Evolutionary conservation across 2,888 invertebrate species (phyloP).

Genomic region (Callosobruchus maculatus): DNA sequence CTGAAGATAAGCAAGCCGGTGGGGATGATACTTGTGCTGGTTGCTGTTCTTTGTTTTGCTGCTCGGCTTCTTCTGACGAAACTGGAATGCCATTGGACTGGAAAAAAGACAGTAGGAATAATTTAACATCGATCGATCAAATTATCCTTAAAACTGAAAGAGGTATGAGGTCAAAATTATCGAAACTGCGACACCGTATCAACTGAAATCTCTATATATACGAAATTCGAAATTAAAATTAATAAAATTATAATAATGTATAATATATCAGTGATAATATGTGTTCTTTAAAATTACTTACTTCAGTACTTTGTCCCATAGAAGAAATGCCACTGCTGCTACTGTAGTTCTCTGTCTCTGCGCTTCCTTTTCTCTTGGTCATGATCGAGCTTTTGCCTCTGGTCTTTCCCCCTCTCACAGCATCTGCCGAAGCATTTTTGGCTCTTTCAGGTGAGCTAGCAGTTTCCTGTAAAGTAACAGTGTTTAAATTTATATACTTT

Average conservation of each 20-base stretch:
- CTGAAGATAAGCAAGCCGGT: background rate
- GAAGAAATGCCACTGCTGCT: conserved; percentile 37
- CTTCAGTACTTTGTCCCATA: conserved; percentile 22
- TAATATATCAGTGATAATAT: too few species aligned
- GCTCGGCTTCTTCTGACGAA: background rate
- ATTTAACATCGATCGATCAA: too few species aligned
- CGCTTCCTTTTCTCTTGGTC: conserved; percentile 37
- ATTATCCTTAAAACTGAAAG: too few species aligned
- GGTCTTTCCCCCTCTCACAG: conserved; percentile 30
- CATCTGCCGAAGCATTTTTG: conserved; percentile 24
- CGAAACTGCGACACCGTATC: too few species aligned
- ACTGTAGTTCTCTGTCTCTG: conserved; percentile 39
- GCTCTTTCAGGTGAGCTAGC: conserved; percentile 20
- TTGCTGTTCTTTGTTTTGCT: background rate
- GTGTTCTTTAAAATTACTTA: too few species aligned
- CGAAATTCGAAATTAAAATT: too few species aligned
- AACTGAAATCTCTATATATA: too few species aligned
- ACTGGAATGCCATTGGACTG: conserved; percentile 4
- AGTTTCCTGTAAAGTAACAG: background rate
- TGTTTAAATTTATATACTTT: too few species aligned
- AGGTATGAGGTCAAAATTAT: too few species aligned
- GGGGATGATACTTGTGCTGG: background rate
- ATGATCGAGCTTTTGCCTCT: conserved; percentile 32
- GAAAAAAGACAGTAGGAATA: background rate
- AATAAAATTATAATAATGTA: too few species aligned